Evolutionary conservation across 1,140 invertebrate genomes (phyloP).

Genomic region (Manduca sexta): DNA sequence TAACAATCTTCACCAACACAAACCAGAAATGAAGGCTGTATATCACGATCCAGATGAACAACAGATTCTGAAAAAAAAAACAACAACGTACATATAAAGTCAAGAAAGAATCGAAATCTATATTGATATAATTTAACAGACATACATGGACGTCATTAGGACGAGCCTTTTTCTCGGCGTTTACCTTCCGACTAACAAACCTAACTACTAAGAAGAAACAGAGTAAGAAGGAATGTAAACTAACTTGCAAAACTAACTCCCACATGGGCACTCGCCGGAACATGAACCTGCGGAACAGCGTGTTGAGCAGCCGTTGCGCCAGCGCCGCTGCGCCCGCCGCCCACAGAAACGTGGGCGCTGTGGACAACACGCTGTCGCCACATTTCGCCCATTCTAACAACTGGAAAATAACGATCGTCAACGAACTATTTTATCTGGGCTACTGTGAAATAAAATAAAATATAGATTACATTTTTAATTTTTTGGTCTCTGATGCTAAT

Average conservation of each 20-base stretch:
- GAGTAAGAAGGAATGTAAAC: background rate
- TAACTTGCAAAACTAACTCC: slow-evolving; percentile 51
- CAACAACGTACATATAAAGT: background rate
- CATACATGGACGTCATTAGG: too few species aligned
- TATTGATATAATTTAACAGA: too few species aligned
- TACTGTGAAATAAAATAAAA: too few species aligned
- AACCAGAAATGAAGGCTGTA: slow-evolving; percentile 61
- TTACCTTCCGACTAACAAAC: too few species aligned
- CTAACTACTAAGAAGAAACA: too few species aligned
- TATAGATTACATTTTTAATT: too few species aligned
- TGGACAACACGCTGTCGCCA: slow-evolving; percentile 73
- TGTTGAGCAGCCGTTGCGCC: slow-evolving; percentile 37
- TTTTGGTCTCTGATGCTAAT: too few species aligned
- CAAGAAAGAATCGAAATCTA: too few species aligned
- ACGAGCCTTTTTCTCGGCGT: too few species aligned
- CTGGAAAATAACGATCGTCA: slow-evolving; percentile 27
- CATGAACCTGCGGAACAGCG: slow-evolving; percentile 48
- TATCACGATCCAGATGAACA: slow-evolving; percentile 61
- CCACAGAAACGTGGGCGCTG: slow-evolving; percentile 54
- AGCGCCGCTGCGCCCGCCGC: slow-evolving; percentile 43
- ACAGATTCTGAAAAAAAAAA: slow-evolving; percentile 38
- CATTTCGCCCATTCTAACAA: slow-evolving; percentile 46
- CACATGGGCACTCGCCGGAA: slow-evolving; percentile 52
- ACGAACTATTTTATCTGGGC: too few species aligned
- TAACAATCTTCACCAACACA: slow-evolving; percentile 37